A percentile compares a stretch with the other conserved stretches of the same genome.
Evolutionary conservation across 2,113 vertebrate genomes (phyloP).

Genomic region (Barbus barbus): DNA sequence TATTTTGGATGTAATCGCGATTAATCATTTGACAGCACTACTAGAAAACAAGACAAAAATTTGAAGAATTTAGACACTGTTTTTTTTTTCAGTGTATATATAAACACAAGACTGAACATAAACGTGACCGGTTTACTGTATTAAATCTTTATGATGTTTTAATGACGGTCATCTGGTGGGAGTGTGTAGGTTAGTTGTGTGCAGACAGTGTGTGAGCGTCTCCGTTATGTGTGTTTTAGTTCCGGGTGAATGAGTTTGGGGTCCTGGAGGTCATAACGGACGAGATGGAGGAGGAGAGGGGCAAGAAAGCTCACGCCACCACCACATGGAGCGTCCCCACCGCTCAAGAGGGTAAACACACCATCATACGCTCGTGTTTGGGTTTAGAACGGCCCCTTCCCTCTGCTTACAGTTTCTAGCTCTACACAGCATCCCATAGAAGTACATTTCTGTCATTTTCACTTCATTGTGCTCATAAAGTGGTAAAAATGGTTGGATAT

Average conservation of each 20-base stretch:
- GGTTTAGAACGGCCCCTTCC: neutral
- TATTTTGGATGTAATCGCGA: too few species aligned
- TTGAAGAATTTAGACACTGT: too few species aligned
- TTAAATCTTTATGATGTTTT: neutral
- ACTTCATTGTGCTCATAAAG: neutral
- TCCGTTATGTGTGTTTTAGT: conserved; percentile 49
- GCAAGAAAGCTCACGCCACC: conserved; percentile 84
- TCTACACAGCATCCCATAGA: neutral
- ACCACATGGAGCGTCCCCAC: conserved; percentile 87
- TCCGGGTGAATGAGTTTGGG: conserved; percentile 65
- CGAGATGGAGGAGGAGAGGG: conserved; percentile 76
- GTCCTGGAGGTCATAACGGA: conserved; percentile 66
- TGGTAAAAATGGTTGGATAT: neutral
- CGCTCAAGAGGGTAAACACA: conserved; percentile 80
- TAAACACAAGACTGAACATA: too few species aligned
- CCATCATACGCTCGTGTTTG: neutral
- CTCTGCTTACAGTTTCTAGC: neutral
- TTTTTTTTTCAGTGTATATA: too few species aligned
- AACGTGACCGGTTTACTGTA: neutral
- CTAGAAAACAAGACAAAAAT: too few species aligned
- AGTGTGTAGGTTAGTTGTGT: conserved; percentile 21
- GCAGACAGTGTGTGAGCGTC: neutral
- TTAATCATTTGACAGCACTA: too few species aligned
- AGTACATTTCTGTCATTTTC: neutral
- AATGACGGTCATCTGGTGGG: neutral